phyloP scores from a whole-genome alignment of 2,113 vertebrate species.

The Elanus axillaris region DNA sequence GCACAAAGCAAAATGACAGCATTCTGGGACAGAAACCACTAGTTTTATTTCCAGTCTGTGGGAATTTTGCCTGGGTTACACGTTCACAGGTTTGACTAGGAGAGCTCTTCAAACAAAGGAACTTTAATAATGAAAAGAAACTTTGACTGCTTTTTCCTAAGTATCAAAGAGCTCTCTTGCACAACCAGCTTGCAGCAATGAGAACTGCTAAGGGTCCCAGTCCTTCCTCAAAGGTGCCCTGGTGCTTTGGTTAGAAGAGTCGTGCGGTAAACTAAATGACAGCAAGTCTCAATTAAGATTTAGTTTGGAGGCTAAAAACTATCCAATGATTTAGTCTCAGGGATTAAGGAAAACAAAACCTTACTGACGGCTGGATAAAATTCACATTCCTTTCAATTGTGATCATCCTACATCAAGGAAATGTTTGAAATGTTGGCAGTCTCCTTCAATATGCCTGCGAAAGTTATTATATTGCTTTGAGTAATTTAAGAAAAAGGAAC shows the following conservation, averaged over 20 bases:
- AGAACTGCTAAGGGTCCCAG: background rate
- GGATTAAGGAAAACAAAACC: conserved; percentile 69
- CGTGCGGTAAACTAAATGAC: background rate
- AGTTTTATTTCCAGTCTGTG: background rate
- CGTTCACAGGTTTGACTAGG: background rate
- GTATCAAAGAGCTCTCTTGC: background rate
- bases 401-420: conserved; percentile 71
- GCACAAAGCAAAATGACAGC: background rate
- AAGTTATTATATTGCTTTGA: conserved; percentile 68
- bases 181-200: background rate
- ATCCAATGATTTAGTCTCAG: conserved; percentile 59
- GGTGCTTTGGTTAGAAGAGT: conserved; percentile 11
- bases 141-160: background rate
- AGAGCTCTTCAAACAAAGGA: background rate
- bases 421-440: conserved; percentile 67
- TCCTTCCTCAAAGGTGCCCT: background rate
- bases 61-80: background rate
- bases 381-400: conserved; percentile 73
- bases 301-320: conserved; percentile 47
- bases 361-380: conserved; percentile 50
- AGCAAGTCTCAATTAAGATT: conserved; percentile 58
- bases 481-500: conserved; percentile 35
- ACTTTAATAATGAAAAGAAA: background rate
- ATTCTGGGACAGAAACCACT: background rate
- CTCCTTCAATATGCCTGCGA: conserved; percentile 36